phyloP scores from a whole-genome alignment of 2,113 vertebrate species.

The Baryphthengus martii region DNA sequence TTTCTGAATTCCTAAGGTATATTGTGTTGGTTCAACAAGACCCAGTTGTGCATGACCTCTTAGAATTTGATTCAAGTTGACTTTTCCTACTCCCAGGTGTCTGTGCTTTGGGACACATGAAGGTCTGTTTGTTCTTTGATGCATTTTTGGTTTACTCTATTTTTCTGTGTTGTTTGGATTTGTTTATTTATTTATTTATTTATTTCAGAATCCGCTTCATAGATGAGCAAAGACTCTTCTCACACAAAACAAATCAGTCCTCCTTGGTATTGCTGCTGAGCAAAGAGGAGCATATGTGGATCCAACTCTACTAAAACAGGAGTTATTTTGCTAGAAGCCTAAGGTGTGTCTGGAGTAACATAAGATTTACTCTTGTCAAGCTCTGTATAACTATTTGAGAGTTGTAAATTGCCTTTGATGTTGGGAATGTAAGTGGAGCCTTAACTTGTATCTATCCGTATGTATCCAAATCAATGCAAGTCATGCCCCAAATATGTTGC shows the following conservation, averaged over 20 bases:
- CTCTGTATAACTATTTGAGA: slow-evolving; percentile 7
- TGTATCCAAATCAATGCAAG: background rate
- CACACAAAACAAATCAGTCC: background rate
- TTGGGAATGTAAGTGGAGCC: background rate
- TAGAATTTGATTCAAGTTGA: background rate
- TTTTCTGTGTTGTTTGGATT: background rate
- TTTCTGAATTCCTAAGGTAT: background rate
- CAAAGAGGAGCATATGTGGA: background rate
- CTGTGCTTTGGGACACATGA: background rate
- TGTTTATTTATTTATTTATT: background rate
- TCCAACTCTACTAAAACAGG: background rate
- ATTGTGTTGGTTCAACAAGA: background rate
- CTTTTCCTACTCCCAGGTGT: background rate
- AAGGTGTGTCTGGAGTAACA: background rate
- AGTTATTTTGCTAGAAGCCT: background rate
- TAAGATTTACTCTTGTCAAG: too few relatives aligned
- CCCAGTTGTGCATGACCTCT: background rate
- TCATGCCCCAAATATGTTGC: background rate
- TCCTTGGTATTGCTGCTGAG: background rate
- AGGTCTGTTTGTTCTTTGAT: background rate
- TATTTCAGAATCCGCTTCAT: background rate
- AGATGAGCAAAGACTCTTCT: background rate
- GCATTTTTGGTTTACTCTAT: background rate
- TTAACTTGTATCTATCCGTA: background rate
- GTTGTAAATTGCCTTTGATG: slow-evolving; percentile 26